phyloP scores from a whole-genome alignment of 2,797 vertebrate genomes.

The Serranus cabrilla region DNA sequence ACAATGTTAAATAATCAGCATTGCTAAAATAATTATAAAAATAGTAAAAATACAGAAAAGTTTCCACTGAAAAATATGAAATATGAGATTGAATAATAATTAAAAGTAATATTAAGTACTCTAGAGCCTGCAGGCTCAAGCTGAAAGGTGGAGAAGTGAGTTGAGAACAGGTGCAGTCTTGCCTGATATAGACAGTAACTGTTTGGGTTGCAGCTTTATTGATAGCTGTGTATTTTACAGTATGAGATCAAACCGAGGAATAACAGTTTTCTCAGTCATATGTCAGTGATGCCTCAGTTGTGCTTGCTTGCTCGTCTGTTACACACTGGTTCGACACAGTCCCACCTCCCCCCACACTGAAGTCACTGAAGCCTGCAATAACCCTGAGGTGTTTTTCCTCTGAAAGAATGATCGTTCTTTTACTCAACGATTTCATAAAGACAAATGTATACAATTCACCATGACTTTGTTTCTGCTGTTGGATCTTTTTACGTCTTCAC shows the following conservation, averaged over 20 bases:
- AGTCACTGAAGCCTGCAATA: not conserved
- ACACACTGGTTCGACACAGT: conserved; percentile 6
- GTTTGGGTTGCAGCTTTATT: too few relatives aligned
- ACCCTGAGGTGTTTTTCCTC: conserved; percentile 2
- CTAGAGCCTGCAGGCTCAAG: too few relatives aligned
- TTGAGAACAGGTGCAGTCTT: too few relatives aligned
- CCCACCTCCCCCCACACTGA: conserved; percentile 21
- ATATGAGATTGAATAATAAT: too few relatives aligned
- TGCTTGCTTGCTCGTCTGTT: conserved; percentile 5
- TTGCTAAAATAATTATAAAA: too few relatives aligned
- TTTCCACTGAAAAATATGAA: too few relatives aligned
- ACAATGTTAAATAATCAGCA: too few relatives aligned
- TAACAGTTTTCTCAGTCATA: not conserved
- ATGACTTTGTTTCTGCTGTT: not conserved
- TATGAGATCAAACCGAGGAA: not conserved
- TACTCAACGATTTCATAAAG: not conserved
- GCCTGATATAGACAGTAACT: too few relatives aligned
- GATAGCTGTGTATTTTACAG: too few relatives aligned
- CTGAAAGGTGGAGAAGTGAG: too few relatives aligned
- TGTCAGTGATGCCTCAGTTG: not conserved
- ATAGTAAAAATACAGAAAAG: too few relatives aligned
- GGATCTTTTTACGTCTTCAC: not conserved
- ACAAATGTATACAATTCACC: not conserved
- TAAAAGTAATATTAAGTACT: too few relatives aligned
- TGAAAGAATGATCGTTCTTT: not conserved